Conservation (phyloP, 2,888 invertebrate genomes). For the Nomada ruficornis region DNA sequence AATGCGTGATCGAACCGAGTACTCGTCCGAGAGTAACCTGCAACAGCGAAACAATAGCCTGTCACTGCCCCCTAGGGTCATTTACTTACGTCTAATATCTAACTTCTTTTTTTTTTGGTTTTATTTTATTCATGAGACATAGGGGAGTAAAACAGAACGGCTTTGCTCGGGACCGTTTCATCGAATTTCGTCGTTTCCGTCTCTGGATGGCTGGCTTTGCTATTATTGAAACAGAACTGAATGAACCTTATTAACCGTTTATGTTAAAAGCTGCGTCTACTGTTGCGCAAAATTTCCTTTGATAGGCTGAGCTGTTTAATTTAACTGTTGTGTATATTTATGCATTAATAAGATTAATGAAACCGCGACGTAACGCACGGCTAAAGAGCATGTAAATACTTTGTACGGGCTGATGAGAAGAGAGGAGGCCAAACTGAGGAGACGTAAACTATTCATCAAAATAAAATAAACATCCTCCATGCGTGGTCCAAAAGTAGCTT, state of each 20-base stretch:
- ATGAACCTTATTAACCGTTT: constrained; percentile 7
- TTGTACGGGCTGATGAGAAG: background rate
- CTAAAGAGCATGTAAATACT: background rate
- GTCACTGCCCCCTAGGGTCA: constrained; percentile 78
- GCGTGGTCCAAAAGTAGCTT: too few relatives aligned
- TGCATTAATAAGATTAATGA: background rate
- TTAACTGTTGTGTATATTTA: background rate
- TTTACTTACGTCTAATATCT: constrained; percentile 71
- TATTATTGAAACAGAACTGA: constrained; percentile 9
- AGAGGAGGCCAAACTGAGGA: background rate
- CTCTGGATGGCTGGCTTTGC: background rate
- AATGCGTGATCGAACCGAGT: constrained; percentile 84
- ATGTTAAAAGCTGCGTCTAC: background rate
- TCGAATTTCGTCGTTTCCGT: background rate
- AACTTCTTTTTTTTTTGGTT: constrained; percentile 32
- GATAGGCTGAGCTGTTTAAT: background rate
- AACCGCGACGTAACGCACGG: background rate
- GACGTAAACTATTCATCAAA: background rate
- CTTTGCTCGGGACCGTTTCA: background rate
- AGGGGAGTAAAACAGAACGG: background rate
- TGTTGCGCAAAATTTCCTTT: background rate
- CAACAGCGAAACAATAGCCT: constrained; percentile 83
- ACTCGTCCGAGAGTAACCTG: constrained; percentile 84
- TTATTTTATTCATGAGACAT: background rate
- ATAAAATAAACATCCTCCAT: background rate